phyloP scores from a whole-genome alignment of 2,113 vertebrate species.

The Sorex araneus region DNA sequence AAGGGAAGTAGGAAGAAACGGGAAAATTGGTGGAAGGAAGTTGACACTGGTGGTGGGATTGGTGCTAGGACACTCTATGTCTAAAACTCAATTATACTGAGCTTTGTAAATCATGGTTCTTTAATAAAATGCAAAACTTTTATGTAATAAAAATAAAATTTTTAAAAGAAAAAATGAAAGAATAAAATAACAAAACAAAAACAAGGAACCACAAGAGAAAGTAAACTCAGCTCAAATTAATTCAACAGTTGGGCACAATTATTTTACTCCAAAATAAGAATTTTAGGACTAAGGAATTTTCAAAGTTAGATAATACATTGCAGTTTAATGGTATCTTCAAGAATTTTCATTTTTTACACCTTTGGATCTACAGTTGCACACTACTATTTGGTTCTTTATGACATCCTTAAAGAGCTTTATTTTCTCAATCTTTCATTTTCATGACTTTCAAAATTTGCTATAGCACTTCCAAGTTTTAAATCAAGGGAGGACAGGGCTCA shows the following conservation, averaged over 20 bases:
- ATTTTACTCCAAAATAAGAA: neutral
- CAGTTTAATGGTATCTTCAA: neutral
- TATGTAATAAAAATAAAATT: no score
- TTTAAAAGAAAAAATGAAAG: no score
- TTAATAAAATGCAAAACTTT: no score
- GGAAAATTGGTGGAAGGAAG: no score
- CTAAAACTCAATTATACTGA: no score
- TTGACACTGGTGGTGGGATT: no score
- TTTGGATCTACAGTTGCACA: no score
- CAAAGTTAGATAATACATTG: neutral
- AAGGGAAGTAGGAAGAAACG: no score
- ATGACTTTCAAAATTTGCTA: neutral
- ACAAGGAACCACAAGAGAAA: neutral
- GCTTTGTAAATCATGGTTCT: no score
- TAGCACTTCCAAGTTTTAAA: neutral
- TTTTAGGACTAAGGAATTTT: neutral
- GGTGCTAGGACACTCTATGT: no score
- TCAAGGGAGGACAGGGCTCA: neutral
- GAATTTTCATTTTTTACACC: neutral
- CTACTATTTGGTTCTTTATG: neutral
- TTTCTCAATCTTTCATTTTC: neutral
- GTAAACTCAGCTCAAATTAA: slow-evolving; percentile 49
- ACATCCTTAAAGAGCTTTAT: neutral
- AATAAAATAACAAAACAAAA: no score
- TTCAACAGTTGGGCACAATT: neutral